Evolutionary conservation across 2,113 vertebrate species (phyloP), one percentile per base, ranked within the genome.

Genomic region (Notiomystis cincta): DNA sequence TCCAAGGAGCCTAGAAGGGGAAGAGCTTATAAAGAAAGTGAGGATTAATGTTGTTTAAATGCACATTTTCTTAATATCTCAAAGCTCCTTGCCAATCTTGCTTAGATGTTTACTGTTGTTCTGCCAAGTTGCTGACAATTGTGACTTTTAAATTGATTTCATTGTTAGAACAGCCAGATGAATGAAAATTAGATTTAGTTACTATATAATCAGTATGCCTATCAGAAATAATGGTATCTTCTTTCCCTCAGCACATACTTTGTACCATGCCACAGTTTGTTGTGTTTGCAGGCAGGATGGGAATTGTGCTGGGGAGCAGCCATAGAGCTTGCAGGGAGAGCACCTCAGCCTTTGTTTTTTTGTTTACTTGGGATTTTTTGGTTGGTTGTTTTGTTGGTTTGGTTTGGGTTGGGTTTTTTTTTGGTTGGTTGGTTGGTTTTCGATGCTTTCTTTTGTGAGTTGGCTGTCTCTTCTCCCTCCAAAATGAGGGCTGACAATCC

Each of bases 101-200:
- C 58, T 83, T 82, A 77, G 75, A 86, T 95, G 67, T 93, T 96
- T 97, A 96, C 76, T 83, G 72, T 96, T 96, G 50, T 90, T 96
- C 85, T 90, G 88, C 64, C 95, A 97, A 95, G 76, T 31, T 95
- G 90, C 76, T 95, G 92, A 93, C 93, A 93, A 80, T 81, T 90
- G 79, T 94, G 96, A 92, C 72, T 94, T 92, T 71, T 83, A 93
- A 95, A 93, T 90, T 92, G 51, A 93, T 92, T 95, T 94, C 44
- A 88, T 90, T 96, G 88, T 95, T 95, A 56, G 62, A 92, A 69
- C 21, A 83, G 53, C 19, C 80, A 92, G 80, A 94, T 61, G 56
- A 93, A 94, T 67, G 82, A 88, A 93, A 89, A 94, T 92, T 71
- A 82, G 60, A 87, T 91, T 87, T 60, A 56, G n/a, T 38, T 71